Base-by-base conservation (phyloP, 2,797 vertebrate species). In the Taeniopygia guttata region DNA sequence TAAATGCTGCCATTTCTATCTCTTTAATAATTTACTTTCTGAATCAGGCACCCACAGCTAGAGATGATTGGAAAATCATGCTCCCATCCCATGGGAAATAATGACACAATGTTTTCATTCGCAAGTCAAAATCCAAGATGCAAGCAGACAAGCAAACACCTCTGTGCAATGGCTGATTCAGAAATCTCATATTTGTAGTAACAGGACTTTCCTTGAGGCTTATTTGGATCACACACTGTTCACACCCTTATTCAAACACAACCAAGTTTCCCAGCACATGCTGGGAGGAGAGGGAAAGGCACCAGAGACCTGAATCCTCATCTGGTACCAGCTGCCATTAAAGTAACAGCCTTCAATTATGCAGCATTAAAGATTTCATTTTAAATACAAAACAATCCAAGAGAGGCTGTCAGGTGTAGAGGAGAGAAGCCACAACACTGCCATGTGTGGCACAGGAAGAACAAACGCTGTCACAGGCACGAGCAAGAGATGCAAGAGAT, bases 1-100 rank as follows among this genome's bases (percentile, higher is more conserved):
- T 9, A 42, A 55, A 55, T n/a, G 13, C 52, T 16, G 2, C 45
- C 55, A 64, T 79, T 87, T 78, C 9, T 82, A 10, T 40, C 45
- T 70, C 70, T 76, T 72, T 21, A 48, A 88, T 74, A 43, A 46
- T 63, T 69, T 66, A 29, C n/a, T 78, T 74, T 86, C 84, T 74
- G 38, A 52, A 63, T 63, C 56, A 66, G 46, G 38, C 62, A 83
- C 56, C 45, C 2, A 3, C 64, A 70, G 45, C 52, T 52, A 66
- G 63, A 89, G 6, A 42, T 63, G 26, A 67, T 25, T 90, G 48
- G 72, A 83, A 95, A 91, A 80, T 12, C 6, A 11, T 32, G n/a
- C 67, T 94, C 64, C 40, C 36, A n/a, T 56, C 75, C 81, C 68
- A 40, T 25, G 43, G 43, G 84, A 92, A 92, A 60, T 80, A 58